Base-by-base conservation (phyloP, 1,140 invertebrate genomes). In the Cydia amplana region DNA sequence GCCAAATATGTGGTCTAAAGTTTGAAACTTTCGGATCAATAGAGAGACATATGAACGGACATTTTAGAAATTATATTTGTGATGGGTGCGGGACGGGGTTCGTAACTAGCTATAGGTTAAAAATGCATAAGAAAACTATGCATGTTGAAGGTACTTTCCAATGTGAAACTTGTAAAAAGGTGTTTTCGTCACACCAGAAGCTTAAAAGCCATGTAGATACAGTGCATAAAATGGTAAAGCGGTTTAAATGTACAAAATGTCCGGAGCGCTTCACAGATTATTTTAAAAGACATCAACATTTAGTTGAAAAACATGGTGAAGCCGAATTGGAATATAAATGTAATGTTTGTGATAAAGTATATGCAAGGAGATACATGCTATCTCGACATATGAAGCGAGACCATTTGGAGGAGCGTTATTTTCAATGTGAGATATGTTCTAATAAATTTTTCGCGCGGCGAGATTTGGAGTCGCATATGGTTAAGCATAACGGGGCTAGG, bases 401-500 rank as follows among this genome's bases (percentile, higher is more conserved):
- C 9, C 87, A 89, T 83, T 76, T 90, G n/a, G 83, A 86, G 43
- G 80, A 87, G 32, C 83, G 78, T 20, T 81, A 84, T 10, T 65
- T 83, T 3, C 63, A 83, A 25, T 94, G 93, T 72, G 60, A 79
- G 2, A 73, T 80, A 0, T 92, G 90, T 76, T 60, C 74, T 0
- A 75, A 85, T 36, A 84, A 77, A 9, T 92, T 86, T 77, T 89
- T 80, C 75, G 85, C 80, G 1, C 81, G 74, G 43, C 36, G 74
- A 2, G 82, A 87, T 60, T 80, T 94, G 16, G 91, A 88, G 36
- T 83, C 87, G n/a, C 94, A 94, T 85, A 96, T 96, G 92, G 87
- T 95, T 32, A 95, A 94, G 23, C 95, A 95, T 79, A 94, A 94
- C 2, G 95, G 95, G 0, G 95, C 94, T 74, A 89, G 93, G 32